Conservation (phyloP, 2,888 invertebrate genomes). For the Iselma pallidipennis region DNA sequence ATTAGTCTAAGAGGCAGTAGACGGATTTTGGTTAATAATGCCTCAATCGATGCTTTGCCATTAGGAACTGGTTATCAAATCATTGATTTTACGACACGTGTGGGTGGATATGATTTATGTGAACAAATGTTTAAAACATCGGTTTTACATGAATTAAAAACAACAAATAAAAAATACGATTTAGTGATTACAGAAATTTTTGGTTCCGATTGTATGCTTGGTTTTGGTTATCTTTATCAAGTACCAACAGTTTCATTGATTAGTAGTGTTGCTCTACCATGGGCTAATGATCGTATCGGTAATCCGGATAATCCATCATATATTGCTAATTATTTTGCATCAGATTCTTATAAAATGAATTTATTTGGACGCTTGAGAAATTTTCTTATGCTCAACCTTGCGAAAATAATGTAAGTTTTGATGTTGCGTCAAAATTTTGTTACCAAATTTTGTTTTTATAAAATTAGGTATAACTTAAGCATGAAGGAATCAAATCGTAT, state of each 20-base stretch:
- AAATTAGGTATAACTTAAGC: slow-evolving; percentile 23
- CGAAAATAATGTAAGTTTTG: slow-evolving; percentile 15
- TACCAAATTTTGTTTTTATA: not conserved
- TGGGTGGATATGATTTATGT: slow-evolving; percentile 35
- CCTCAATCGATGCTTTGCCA: slow-evolving; percentile 24
- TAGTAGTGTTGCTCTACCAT: slow-evolving; percentile 61
- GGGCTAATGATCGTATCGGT: slow-evolving; percentile 60
- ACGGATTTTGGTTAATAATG: slow-evolving; percentile 31
- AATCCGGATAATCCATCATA: slow-evolving; percentile 63
- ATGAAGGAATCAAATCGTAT: slow-evolving; percentile 48
- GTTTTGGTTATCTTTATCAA: slow-evolving; percentile 60
- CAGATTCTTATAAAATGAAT: slow-evolving; percentile 57
- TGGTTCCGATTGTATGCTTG: slow-evolving; percentile 63
- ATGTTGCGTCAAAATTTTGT: not conserved
- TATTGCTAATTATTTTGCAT: slow-evolving; percentile 60
- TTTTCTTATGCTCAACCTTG: not conserved
- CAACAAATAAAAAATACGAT: slow-evolving; percentile 60
- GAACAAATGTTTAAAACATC: slow-evolving; percentile 33
- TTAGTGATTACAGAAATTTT: slow-evolving; percentile 63
- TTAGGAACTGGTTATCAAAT: slow-evolving; percentile 1
- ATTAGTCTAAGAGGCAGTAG: slow-evolving; percentile 34
- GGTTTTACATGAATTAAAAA: slow-evolving; percentile 32
- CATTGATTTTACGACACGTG: slow-evolving; percentile 14
- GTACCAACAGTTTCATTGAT: slow-evolving; percentile 62
- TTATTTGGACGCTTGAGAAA: slow-evolving; percentile 43